phyloP scores from a whole-genome alignment of 1,140 invertebrate genomes.

The Drosophila mayri region DNA sequence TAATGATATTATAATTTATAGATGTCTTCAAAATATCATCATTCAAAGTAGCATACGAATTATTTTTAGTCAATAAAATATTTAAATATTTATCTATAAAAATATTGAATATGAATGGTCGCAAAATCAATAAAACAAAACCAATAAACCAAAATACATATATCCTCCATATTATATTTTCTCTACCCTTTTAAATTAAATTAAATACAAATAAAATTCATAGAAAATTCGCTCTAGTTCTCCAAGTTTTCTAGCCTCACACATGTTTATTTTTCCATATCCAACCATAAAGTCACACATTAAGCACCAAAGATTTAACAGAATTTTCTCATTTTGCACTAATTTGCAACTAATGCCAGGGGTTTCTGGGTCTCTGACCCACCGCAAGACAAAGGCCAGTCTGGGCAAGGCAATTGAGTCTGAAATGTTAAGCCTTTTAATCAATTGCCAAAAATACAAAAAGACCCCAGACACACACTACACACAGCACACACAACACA shows the following conservation, averaged over 20 bases:
- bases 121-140: too few species aligned
- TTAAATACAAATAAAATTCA: not conserved
- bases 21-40: too few species aligned
- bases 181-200: not conserved
- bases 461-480: constrained; percentile 26
- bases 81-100: too few species aligned
- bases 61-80: too few species aligned
- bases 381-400: constrained; percentile 32
- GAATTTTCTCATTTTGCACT: constrained; percentile 51
- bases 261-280: constrained; percentile 26
- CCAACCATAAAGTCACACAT: constrained; percentile 74
- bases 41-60: too few species aligned
- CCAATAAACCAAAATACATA: not conserved
- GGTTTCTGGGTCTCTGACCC: constrained; percentile 6
- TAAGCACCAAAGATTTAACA: constrained; percentile 72
- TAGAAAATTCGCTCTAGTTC: not conserved
- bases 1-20: too few species aligned
- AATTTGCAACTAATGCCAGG: constrained; percentile 70
- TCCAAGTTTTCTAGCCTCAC: not conserved
- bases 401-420: constrained; percentile 66
- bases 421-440: constrained; percentile 79
- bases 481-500: not conserved
- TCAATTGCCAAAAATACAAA: constrained; percentile 73
- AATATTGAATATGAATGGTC: too few species aligned
- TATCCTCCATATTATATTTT: not conserved